phyloP scores from a whole-genome alignment of 2,113 vertebrate species.

The Oceanodroma tethys region DNA sequence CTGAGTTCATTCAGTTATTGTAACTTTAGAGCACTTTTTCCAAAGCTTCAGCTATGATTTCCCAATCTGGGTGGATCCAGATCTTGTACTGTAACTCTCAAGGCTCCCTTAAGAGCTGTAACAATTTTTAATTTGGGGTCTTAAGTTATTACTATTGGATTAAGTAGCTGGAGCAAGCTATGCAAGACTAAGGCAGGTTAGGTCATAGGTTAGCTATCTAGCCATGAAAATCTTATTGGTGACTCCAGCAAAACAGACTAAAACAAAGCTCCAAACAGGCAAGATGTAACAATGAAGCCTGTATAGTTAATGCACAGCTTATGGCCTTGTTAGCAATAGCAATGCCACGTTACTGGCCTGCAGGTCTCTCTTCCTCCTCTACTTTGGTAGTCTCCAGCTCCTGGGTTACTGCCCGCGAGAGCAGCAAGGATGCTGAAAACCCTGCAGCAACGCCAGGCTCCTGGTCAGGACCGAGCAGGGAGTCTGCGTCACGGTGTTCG shows the following conservation, averaged over 20 bases:
- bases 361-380: neutral
- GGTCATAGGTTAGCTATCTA: neutral
- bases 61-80: slow-evolving; percentile 27
- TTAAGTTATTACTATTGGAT: neutral
- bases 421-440: neutral
- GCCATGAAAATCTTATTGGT: neutral
- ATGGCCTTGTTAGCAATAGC: neutral
- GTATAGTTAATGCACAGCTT: neutral
- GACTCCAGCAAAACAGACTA: neutral
- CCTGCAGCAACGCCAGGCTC: neutral
- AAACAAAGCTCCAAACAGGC: neutral
- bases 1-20: slow-evolving; percentile 32
- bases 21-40: slow-evolving; percentile 29
- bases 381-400: neutral
- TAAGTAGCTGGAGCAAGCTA: neutral
- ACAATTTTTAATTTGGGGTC: slow-evolving; percentile 18
- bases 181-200: neutral
- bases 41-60: slow-evolving; percentile 43
- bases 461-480: neutral
- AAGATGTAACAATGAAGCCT: neutral
- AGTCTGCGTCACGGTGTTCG: rapidly evolving
- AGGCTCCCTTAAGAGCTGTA: slow-evolving; percentile 33
- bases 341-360: neutral
- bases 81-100: slow-evolving; percentile 14
- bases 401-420: neutral